Percentiles rank a stretch among this genome's conserved stretches.
Evolutionary conservation across 2,888 invertebrate species (phyloP).

Genomic region (Papilio elwesi): DNA sequence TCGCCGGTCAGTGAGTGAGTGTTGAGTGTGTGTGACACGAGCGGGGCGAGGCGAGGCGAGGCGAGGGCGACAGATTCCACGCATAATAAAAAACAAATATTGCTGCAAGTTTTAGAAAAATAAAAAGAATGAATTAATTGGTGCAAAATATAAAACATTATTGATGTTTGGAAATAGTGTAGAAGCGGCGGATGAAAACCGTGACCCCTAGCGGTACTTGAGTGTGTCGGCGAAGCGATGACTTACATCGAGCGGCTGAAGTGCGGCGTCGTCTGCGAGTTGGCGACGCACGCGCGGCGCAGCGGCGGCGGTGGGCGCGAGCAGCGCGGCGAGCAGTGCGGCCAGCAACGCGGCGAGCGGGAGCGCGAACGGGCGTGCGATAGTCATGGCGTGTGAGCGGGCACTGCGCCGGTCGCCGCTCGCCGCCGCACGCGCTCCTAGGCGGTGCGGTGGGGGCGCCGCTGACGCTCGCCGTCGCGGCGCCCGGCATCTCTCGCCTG

Average conservation of each 20-base stretch:
- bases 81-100: background rate
- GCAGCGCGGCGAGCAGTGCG: slow-evolving; percentile 45
- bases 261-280: slow-evolving; percentile 69
- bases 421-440: slow-evolving; percentile 36
- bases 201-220: background rate
- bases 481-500: background rate
- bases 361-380: slow-evolving; percentile 51
- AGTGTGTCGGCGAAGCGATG: slow-evolving; percentile 20
- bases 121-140: no score
- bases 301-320: slow-evolving; percentile 46
- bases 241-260: slow-evolving; percentile 75
- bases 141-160: no score
- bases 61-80: background rate
- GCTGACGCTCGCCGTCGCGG: background rate
- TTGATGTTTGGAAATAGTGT: background rate
- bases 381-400: slow-evolving; percentile 51
- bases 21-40: slow-evolving; percentile 4
- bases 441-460: background rate
- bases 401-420: slow-evolving; percentile 44
- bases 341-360: slow-evolving; percentile 50
- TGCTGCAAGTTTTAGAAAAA: no score
- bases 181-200: background rate
- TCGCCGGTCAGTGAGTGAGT: slow-evolving; percentile 3
- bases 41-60: slow-evolving; percentile 12
- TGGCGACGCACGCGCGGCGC: slow-evolving; percentile 61